A percentile compares a stretch with the other conserved stretches of the same genome.
phyloP scores from a whole-genome alignment of 2,797 vertebrate species.

The Pagetopsis macropterus region DNA sequence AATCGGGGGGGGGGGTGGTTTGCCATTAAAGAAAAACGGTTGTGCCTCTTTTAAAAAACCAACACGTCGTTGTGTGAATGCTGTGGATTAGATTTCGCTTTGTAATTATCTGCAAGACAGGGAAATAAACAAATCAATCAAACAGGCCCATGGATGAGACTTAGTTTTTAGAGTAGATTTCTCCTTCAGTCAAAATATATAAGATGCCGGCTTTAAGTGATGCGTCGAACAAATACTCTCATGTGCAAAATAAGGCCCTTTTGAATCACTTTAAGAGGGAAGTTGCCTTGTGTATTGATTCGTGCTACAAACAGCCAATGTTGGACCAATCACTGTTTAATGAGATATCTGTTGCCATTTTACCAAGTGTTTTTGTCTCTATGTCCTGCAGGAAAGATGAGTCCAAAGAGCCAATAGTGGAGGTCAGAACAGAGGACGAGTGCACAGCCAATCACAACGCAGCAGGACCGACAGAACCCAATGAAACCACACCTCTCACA shows the following conservation, averaged over 20 bases:
- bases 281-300: constrained; percentile 39
- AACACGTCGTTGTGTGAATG: constrained; percentile 16
- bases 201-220: constrained; percentile 22
- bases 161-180: constrained; percentile 29
- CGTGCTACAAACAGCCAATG: constrained; percentile 6
- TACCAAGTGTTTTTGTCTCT: constrained; percentile 16
- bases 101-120: constrained; percentile 27
- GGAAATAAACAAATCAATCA: constrained; percentile 44
- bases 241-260: constrained; percentile 22
- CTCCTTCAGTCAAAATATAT: constrained; percentile 29
- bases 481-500: constrained; percentile 96
- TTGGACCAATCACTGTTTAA: not conserved
- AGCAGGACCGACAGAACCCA: constrained; percentile 94
- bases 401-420: constrained; percentile 97
- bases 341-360: constrained; percentile 5
- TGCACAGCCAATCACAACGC: constrained; percentile 95
- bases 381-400: constrained; percentile 90
- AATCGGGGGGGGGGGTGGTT: not conserved
- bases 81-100: constrained; percentile 24
- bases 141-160: constrained; percentile 26
- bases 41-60: constrained; percentile 27
- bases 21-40: constrained; percentile 17
- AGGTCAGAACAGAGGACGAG: constrained; percentile 95
- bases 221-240: constrained; percentile 23
- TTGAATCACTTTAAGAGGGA: constrained; percentile 43